A percentile compares a stretch with the other conserved stretches of the same genome.
These are phyloP conservation scores for Daboia siamensis DNA, from an alignment of 2,113 vertebrate species.

Conservation along the genomic window DNA sequence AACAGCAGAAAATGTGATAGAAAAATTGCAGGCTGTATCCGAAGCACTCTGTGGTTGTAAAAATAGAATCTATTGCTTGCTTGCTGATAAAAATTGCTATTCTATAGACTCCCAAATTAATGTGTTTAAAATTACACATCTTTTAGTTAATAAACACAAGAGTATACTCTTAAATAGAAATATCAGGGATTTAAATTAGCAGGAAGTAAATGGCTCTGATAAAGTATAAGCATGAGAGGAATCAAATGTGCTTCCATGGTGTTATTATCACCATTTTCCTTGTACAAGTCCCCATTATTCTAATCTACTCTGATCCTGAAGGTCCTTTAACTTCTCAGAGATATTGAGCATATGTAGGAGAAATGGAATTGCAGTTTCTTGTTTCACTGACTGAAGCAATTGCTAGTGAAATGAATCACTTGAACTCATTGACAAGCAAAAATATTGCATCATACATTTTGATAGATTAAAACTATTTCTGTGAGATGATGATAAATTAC, in stretches of 20 bases:
- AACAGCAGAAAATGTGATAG: background rate
- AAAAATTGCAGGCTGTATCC: background rate
- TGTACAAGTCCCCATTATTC: background rate
- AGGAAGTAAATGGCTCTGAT: conserved; percentile 2
- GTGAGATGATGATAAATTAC: background rate
- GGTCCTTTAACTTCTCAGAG: background rate
- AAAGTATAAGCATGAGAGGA: background rate
- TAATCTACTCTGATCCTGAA: background rate
- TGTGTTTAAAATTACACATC: background rate
- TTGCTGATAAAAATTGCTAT: background rate
- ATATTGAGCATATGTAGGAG: background rate
- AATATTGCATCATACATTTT: background rate
- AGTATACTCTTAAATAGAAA: background rate
- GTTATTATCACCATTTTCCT: background rate
- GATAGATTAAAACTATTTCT: background rate
- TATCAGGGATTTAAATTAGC: background rate
- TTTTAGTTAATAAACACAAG: background rate
- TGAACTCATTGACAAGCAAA: background rate
- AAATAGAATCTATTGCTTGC: background rate
- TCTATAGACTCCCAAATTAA: background rate
- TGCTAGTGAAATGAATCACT: background rate
- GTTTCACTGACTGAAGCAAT: background rate
- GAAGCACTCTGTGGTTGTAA: conserved; percentile 5
- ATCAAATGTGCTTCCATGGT: background rate
- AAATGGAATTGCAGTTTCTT: background rate